Percentiles rank a stretch among this genome's conserved stretches.
Conservation (phyloP, 2,797 vertebrate genomes). For the Alauda arvensis region DNA sequence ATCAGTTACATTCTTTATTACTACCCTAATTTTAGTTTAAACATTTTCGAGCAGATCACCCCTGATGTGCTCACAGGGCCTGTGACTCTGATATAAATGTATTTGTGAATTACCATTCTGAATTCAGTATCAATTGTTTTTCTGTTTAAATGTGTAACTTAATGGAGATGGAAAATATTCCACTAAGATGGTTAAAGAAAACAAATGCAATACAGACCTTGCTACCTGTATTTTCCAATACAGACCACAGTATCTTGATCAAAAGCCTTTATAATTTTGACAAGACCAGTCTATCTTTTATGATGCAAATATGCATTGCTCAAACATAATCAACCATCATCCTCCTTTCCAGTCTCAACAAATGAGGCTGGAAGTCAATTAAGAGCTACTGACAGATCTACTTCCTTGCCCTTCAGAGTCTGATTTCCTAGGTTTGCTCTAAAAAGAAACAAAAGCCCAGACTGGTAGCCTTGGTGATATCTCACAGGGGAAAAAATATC, state of each 20-base stretch:
- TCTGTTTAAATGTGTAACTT: background rate
- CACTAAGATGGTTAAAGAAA: background rate
- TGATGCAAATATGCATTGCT: background rate
- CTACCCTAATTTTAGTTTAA: background rate
- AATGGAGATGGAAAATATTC: background rate
- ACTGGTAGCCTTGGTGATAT: constrained; percentile 8
- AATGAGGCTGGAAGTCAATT: background rate
- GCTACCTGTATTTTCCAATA: background rate
- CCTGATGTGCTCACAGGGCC: background rate
- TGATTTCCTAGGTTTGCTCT: background rate
- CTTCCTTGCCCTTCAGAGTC: background rate
- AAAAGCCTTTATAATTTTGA: background rate
- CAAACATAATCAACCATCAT: background rate
- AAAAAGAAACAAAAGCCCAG: constrained; percentile 8
- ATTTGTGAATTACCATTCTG: background rate
- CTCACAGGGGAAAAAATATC: background rate
- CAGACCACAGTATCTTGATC: background rate
- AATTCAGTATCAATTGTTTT: background rate
- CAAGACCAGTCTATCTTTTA: background rate
- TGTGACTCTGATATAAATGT: background rate
- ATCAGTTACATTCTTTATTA: background rate
- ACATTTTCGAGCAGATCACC: background rate
- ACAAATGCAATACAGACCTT: background rate
- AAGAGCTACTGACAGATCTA: background rate
- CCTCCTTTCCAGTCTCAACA: background rate